Conservation (phyloP, 53 echinoderm and acorn worm species). For the Crossaster papposus region DNA sequence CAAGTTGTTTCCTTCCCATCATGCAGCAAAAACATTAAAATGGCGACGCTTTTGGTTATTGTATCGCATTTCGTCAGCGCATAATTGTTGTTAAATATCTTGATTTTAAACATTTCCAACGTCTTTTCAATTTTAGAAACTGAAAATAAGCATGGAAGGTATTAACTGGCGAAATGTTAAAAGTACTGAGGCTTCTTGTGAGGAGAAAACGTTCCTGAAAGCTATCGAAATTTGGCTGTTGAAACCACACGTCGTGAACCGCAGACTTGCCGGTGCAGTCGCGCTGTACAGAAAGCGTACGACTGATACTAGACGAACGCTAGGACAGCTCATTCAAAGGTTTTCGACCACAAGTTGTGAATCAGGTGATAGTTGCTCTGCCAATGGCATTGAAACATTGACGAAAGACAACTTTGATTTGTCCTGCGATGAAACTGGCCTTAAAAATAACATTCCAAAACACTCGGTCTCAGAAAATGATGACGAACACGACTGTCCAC, state of each 20-base stretch:
- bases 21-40: constrained; percentile 37
- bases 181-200: constrained; percentile 16
- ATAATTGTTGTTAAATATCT: neutral
- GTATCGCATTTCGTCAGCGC: neutral
- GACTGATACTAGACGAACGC: neutral
- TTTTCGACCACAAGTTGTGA: neutral
- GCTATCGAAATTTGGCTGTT: constrained; percentile 84
- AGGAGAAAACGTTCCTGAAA: constrained; percentile 68
- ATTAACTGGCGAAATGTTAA: constrained; percentile 54
- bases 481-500: no score
- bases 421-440: neutral
- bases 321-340: neutral
- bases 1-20: constrained; percentile 20
- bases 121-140: neutral
- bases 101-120: neutral
- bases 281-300: constrained; percentile 23
- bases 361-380: neutral
- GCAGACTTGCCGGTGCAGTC: constrained; percentile 71
- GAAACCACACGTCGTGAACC: constrained; percentile 95
- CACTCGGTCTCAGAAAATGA: neutral
- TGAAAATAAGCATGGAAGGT: constrained; percentile 41
- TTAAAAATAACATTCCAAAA: neutral
- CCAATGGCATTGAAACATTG: neutral
- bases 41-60: constrained; percentile 22
- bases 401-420: neutral